Evolutionary conservation across 2,888 invertebrate genomes (phyloP), one percentile per base, ranked within the genome.

Genomic region (Agrotis segetum): DNA sequence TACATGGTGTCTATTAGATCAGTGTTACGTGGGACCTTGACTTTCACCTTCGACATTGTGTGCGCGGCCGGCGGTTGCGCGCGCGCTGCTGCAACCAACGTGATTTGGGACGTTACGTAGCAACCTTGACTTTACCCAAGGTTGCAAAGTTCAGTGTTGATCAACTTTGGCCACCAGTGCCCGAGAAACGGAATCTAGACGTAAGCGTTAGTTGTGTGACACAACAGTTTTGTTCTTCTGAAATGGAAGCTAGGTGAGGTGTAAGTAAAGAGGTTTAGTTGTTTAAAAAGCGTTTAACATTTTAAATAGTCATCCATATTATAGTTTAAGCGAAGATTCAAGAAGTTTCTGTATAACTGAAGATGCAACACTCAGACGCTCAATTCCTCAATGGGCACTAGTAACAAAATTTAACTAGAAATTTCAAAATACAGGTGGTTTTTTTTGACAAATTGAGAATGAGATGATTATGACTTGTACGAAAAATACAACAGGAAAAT

Each of bases 1-100:
- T 87, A 2, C 40, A 88, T 89, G 88, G 78, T 84, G 83, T 71
- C 81, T 71, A 86, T 87, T 87, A 88, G 82, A 88, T 79, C 79
- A 79, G 82, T 62, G 74, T 84, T 86, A 88, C 88, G 84, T 84
- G 84, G 82, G 83, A 68, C 92, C 92, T 93, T 92, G 92, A 93
- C 93, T 93, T 92, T 93, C 91, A 91, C 92, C 92, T 91, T 90
- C 89, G 87, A 85, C 89, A 89, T 89, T 88, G 85, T 71, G 77
- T 49, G 77, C 74, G 74, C 81, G 59, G 72, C 68, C 72, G 74
- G 53, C 65, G 13, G 56, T 34, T 56, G 56, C 56, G 56, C 56
- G 70, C 56, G 78, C 61, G 71, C 62, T 74, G 74, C 82, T 78
- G 56, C 50, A 67, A 63, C 63, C 85, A 76, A 85, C 86, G 85